Base-by-base conservation (phyloP, 2,888 invertebrate species). In the Crematogaster levior region DNA sequence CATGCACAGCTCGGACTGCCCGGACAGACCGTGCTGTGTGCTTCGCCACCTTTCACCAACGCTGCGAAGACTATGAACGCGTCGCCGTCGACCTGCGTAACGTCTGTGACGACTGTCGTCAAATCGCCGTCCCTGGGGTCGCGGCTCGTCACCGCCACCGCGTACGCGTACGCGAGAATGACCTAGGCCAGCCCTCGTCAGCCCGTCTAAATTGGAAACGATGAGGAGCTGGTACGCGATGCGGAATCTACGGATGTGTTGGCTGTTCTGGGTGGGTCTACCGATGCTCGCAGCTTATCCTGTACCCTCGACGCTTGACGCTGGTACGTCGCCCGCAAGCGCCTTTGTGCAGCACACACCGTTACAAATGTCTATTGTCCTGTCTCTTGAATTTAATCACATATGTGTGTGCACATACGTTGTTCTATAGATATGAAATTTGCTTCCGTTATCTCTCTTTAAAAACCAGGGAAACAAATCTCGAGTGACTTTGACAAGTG, bases 201-300 rank as follows among this genome's bases (percentile, higher is more conserved):
- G 34, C 12, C n/a, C 18, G 15, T 4, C 12, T n/a, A 15, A 27
- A 21, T 2, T 18, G 43, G 9, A 43, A 43, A 43, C 65, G 63
- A 84, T 24, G 68, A 68, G 74, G 48, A 63, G 79, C 70, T 60
- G 77, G 46, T 88, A 83, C 86, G 91, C 91, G 86, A 94, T 94
- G 94, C 91, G 30, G 56, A 68, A 46, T 18, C 88, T 92, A 83
- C 90, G 92, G 92, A 88, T 92, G 84, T 92, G 91, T 84, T 93
- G 92, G 91, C 86, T 93, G 86, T 89, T 94, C 85, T 94, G 92
- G 91, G 92, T 90, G 91, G 91, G 92, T 89, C 88, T 94, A 77
- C 92, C 93, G 61, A 90, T 89, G 75, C 88, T 92, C 53, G 86
- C 90, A 81, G 92, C 92, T 80, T 92, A 93, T 86, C 94, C 94